A percentile compares a stretch with the other conserved stretches of the same genome.
Evolutionary conservation across 2,888 invertebrate genomes (phyloP).

Genomic region (Cosmorhoe ocellata): DNA sequence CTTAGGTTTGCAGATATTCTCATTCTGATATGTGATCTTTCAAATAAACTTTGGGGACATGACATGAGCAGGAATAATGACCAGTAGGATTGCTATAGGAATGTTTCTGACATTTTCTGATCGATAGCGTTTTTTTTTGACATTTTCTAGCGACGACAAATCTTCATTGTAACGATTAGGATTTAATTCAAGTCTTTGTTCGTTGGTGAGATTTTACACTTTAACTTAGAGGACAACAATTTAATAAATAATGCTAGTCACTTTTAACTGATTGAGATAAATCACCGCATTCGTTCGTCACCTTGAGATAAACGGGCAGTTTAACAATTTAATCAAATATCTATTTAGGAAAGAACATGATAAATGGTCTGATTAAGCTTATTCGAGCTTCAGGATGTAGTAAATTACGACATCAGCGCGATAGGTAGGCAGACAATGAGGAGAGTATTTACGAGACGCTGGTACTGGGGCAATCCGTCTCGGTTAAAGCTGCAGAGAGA

Average conservation of each 20-base stretch:
- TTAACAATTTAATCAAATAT: constrained; percentile 70
- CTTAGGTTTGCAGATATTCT: constrained; percentile 25
- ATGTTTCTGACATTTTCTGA: constrained; percentile 6
- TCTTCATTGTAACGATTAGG: not conserved
- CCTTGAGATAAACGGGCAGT: constrained; percentile 51
- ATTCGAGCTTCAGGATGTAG: constrained; percentile 58
- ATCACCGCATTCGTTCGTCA: constrained; percentile 28
- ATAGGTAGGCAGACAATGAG: constrained; percentile 67
- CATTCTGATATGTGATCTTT: constrained; percentile 26
- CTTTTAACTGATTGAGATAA: constrained; percentile 19
- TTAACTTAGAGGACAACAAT: not conserved
- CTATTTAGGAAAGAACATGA: constrained; percentile 66
- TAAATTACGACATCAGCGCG: constrained; percentile 62
- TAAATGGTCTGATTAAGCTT: constrained; percentile 61
- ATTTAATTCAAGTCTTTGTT: no score
- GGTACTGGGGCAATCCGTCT: constrained; percentile 41
- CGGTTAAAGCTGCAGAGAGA: constrained; percentile 12
- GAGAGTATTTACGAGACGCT: constrained; percentile 56
- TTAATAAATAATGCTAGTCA: constrained; percentile 7
- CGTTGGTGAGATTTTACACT: no score
- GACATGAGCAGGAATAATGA: constrained; percentile 33
- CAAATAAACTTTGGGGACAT: constrained; percentile 34
- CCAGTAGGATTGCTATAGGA: constrained; percentile 25
- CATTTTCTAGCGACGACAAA: constrained; percentile 5
- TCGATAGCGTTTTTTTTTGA: constrained; percentile 11